A percentile compares a stretch with the other conserved stretches of the same genome.
Conservation (phyloP, 2,797 vertebrate species). For the Sebastes melanostomus region DNA sequence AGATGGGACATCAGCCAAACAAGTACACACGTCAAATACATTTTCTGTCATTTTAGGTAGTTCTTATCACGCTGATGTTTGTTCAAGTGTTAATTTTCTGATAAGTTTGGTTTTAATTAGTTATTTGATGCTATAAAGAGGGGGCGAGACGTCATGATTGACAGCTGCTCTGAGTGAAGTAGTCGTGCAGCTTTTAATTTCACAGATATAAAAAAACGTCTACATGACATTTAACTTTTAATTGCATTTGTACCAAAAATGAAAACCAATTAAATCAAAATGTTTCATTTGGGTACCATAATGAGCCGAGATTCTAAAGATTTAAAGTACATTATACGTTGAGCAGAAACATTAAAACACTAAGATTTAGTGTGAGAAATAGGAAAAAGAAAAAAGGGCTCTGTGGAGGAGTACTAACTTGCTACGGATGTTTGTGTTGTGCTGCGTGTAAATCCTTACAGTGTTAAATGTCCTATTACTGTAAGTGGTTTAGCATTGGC, state of each 20-base stretch:
- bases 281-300: neutral
- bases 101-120: no score
- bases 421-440: neutral
- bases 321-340: neutral
- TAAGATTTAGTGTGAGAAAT: neutral
- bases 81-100: no score
- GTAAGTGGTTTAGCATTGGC: neutral
- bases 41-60: no score
- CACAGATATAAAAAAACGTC: neutral
- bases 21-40: no score
- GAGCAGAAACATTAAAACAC: neutral
- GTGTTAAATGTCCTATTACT: neutral
- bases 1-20: no score
- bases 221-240: neutral
- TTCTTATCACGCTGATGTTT: no score
- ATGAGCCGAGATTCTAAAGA: neutral
- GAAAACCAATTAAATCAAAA: neutral
- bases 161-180: no score
- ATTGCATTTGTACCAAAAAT: neutral
- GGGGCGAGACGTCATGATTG: rapidly evolving
- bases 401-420: neutral
- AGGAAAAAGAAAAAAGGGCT: neutral
- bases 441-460: neutral
- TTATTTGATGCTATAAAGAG: no score
- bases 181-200: neutral